phyloP scores from a whole-genome alignment of 1,140 invertebrate species.

The Eupristina koningsbergeri region DNA sequence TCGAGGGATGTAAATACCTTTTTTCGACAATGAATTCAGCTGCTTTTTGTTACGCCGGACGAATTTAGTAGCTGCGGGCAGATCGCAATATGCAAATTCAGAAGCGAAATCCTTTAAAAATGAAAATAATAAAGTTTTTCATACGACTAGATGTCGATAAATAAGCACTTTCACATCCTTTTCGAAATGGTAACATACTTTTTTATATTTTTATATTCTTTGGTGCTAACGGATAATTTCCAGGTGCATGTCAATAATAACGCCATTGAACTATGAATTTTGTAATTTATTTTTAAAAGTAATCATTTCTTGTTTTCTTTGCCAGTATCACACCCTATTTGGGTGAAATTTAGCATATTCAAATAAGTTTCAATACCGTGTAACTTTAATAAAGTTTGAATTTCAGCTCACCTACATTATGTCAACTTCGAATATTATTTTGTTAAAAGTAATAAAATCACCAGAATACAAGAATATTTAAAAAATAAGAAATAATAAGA shows the following conservation, averaged over 20 bases:
- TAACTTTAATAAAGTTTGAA: not conserved
- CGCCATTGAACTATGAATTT: not conserved
- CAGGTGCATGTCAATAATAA: not conserved
- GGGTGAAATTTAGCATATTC: not conserved
- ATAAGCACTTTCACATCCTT: conserved; percentile 13
- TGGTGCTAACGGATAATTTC: not conserved
- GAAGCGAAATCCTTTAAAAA: not conserved
- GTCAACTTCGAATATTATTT: not conserved
- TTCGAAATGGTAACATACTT: not conserved
- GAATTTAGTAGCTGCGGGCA: not conserved
- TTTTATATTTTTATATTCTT: conserved; percentile 16
- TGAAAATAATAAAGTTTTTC: not conserved
- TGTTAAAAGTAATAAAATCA: not conserved
- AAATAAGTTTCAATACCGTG: not conserved
- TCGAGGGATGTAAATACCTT: not conserved
- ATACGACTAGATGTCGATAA: not conserved
- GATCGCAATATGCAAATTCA: not conserved
- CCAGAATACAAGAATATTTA: no score
- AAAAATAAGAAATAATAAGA: no score
- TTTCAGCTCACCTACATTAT: not conserved
- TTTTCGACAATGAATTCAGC: not conserved
- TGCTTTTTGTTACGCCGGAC: no score
- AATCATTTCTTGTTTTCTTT: not conserved
- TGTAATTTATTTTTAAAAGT: not conserved
- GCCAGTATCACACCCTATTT: not conserved